A percentile compares a stretch with the other conserved stretches of the same genome.
Evolutionary conservation across 2,113 vertebrate species (phyloP).

Genomic region (Ivindomyrus marchei): DNA sequence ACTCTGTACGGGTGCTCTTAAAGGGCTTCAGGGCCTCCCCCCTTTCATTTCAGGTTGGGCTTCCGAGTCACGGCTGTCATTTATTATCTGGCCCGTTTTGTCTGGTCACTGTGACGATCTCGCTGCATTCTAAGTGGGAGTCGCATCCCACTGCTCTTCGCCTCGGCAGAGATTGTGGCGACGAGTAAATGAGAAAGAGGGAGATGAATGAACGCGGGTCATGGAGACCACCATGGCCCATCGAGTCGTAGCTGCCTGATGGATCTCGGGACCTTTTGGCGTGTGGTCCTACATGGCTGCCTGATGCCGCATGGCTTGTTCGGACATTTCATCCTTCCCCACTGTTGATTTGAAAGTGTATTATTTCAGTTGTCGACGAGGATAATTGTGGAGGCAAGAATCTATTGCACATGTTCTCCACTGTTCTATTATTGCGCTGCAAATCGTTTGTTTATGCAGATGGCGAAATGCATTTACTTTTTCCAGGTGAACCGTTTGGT

Average conservation of each 20-base stretch:
- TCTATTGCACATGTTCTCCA: background rate
- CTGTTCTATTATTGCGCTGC: background rate
- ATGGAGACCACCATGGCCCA: constrained; percentile 51
- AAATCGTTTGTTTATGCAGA: constrained; percentile 12
- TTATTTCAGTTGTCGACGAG: constrained; percentile 25
- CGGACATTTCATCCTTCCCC: constrained; percentile 18
- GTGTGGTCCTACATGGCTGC: constrained; percentile 24
- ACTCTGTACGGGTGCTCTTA: background rate
- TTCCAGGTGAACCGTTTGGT: background rate
- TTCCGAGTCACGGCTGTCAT: constrained; percentile 17
- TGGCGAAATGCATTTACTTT: constrained; percentile 15
- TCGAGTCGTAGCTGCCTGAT: constrained; percentile 52
- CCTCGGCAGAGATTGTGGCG: background rate
- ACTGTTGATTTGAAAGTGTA: constrained; percentile 35
- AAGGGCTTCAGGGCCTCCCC: background rate
- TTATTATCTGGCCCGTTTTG: background rate
- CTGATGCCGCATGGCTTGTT: constrained; percentile 32
- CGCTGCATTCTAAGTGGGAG: background rate
- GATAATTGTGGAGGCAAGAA: constrained; percentile 12
- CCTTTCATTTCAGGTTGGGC: constrained; percentile 1
- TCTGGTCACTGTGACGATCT: constrained; percentile 26
- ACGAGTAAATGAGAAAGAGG: background rate
- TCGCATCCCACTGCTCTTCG: constrained; percentile 20
- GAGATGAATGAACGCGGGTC: constrained; percentile 55
- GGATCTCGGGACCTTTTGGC: constrained; percentile 49